These are phyloP conservation scores for Neoarius graeffei DNA, from an alignment of 2,113 vertebrate genomes.

Conservation along the genomic window DNA sequence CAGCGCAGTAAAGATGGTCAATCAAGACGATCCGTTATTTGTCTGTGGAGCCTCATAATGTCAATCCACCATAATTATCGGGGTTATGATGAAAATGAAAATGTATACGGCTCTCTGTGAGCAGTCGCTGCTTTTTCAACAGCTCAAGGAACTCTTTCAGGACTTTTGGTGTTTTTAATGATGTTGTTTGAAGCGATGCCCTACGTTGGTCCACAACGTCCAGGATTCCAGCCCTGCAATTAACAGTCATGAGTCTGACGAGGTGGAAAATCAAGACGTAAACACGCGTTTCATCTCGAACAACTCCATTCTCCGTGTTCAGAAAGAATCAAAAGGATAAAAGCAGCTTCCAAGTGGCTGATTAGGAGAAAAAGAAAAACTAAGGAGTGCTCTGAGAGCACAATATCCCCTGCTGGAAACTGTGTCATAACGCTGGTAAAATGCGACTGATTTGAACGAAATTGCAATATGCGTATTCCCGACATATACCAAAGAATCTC, in stretches of 20 bases:
- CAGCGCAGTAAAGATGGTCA: conserved; percentile 33
- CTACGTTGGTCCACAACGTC: background rate
- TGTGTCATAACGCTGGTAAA: too few species aligned
- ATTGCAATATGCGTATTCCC: too few species aligned
- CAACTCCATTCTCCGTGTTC: background rate
- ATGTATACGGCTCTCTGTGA: conserved; percentile 35
- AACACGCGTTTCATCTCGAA: background rate
- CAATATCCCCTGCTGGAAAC: too few species aligned
- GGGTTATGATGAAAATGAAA: conserved; percentile 48
- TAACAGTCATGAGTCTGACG: background rate
- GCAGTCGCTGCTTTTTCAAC: background rate
- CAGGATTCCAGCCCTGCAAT: conserved; percentile 9
- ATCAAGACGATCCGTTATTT: conserved; percentile 41
- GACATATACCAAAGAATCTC: too few species aligned
- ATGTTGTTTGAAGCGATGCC: conserved; percentile 2
- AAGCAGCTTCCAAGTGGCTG: too few species aligned
- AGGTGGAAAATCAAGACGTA: conserved; percentile 3
- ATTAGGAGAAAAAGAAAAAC: too few species aligned
- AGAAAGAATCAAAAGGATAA: background rate
- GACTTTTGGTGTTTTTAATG: background rate
- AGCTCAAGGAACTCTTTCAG: conserved; percentile 11
- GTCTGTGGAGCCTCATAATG: conserved; percentile 32
- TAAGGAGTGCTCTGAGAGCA: too few species aligned
- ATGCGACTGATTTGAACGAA: too few species aligned
- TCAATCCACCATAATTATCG: conserved; percentile 39